phyloP scores from a whole-genome alignment of 2,113 vertebrate species.

The Dasyurus viverrinus region DNA sequence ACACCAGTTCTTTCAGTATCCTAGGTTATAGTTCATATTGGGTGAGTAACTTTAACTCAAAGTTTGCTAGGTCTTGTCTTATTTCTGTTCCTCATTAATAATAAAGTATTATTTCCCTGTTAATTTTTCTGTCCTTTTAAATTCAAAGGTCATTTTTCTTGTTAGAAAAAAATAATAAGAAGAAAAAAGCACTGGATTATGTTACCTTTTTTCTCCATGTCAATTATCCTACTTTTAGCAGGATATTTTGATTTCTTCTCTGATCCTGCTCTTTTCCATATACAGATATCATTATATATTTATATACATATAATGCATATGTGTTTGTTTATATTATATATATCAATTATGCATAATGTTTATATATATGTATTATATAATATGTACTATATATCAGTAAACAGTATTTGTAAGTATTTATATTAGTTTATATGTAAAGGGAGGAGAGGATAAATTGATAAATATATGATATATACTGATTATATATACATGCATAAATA shows the following conservation, averaged over 20 bases:
- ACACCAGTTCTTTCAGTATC: background rate
- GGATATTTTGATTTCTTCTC: background rate
- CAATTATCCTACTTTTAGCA: background rate
- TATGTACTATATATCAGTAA: background rate
- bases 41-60: background rate
- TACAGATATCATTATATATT: background rate
- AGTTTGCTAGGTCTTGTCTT: background rate
- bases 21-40: background rate
- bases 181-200: background rate
- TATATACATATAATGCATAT: background rate
- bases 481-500: no score
- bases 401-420: no score
- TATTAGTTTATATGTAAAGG: no score
- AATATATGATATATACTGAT: no score
- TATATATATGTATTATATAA: background rate
- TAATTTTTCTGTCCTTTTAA: background rate
- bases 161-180: background rate
- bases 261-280: background rate
- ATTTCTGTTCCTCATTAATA: background rate
- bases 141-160: background rate
- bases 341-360: no score
- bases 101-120: background rate
- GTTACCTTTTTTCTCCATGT: background rate
- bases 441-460: no score
- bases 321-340: no score